phyloP scores from a whole-genome alignment of 2,888 invertebrate genomes.

The Xanthia togata region DNA sequence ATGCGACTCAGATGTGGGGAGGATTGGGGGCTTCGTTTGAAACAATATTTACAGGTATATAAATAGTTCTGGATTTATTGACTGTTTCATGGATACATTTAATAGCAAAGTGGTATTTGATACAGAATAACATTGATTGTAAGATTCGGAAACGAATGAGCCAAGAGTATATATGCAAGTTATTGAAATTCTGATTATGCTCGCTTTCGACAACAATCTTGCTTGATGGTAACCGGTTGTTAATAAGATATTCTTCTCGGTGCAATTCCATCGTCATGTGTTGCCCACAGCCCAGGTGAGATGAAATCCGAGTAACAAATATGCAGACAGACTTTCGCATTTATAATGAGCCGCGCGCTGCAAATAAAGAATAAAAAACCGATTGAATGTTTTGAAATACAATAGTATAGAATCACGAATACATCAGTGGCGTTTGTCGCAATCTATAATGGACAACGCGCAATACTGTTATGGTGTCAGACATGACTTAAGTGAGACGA shows the following conservation, averaged over 20 bases:
- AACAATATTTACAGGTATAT: constrained; percentile 39
- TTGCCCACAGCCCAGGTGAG: constrained; percentile 55
- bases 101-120: constrained; percentile 17
- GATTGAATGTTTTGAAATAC: constrained; percentile 53
- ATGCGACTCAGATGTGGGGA: constrained; percentile 47
- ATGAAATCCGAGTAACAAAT: constrained; percentile 58
- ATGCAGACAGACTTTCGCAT: constrained; percentile 58
- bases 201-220: constrained; percentile 47
- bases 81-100: constrained; percentile 44
- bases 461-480: constrained; percentile 68
- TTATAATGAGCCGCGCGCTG: constrained; percentile 54
- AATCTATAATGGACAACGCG: constrained; percentile 63
- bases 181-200: constrained; percentile 36
- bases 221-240: constrained; percentile 54
- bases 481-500: constrained; percentile 70
- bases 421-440: constrained; percentile 63
- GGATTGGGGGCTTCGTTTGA: constrained; percentile 42
- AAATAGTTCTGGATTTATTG: constrained; percentile 38
- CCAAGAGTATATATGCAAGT: constrained; percentile 25
- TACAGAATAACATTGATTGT: constrained; percentile 34
- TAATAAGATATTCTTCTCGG: constrained; percentile 54
- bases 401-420: constrained; percentile 60
- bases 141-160: constrained; percentile 17
- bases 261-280: constrained; percentile 58
- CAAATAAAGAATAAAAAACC: constrained; percentile 55